A percentile compares a stretch with the other conserved stretches of the same genome.
phyloP scores from a whole-genome alignment of 2,797 vertebrate genomes.

The Thripadectes ignobilis region DNA sequence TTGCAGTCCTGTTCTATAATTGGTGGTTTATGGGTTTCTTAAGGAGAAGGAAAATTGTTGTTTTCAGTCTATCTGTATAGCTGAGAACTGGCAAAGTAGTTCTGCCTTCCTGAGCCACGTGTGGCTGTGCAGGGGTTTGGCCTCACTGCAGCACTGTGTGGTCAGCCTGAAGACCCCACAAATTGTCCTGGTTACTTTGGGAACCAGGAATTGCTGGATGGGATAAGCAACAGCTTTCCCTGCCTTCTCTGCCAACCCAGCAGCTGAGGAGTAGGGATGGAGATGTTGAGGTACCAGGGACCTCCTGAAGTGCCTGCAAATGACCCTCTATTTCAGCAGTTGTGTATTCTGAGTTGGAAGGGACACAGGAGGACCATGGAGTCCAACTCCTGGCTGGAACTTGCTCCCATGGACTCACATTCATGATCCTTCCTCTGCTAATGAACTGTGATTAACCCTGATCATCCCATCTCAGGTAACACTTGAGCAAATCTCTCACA shows the following conservation, averaged over 20 bases:
- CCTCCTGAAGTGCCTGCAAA: background rate
- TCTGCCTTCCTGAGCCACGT: background rate
- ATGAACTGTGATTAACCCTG: background rate
- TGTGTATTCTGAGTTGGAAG: background rate
- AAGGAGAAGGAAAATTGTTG: background rate
- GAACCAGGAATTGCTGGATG: background rate
- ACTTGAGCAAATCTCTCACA: background rate
- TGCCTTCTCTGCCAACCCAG: background rate
- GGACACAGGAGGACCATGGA: background rate
- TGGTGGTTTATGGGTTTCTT: background rate
- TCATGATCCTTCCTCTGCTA: background rate
- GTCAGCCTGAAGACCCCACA: background rate
- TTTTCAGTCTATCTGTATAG: background rate
- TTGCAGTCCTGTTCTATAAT: background rate
- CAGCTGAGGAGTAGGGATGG: background rate
- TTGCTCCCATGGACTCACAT: background rate
- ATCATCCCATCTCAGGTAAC: background rate
- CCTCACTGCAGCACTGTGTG: background rate
- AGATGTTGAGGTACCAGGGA: background rate
- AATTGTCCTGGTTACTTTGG: background rate
- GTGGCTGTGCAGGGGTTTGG: background rate
- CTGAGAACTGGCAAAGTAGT: background rate
- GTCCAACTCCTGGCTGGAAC: background rate
- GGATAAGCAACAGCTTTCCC: background rate
- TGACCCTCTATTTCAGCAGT: background rate